Conservation (phyloP, 2,113 vertebrate species). For the Vulpes lagopus region DNA sequence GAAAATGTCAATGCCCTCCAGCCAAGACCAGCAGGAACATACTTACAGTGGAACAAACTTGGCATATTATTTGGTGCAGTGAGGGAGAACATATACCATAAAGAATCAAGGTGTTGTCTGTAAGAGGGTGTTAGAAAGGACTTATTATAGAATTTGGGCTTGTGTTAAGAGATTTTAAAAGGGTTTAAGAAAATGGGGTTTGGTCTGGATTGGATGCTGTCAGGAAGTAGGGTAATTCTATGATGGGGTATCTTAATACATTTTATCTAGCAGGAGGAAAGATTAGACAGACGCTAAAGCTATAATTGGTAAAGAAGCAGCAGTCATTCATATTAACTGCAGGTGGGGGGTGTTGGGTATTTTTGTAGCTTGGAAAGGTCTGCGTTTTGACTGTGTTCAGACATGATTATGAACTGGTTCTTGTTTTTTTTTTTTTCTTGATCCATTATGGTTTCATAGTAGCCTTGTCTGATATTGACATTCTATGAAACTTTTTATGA, state of each 20-base stretch:
- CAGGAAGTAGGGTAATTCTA: slow-evolving; percentile 35
- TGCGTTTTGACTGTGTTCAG: slow-evolving; percentile 1
- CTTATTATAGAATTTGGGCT: not conserved
- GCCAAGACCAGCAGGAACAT: not conserved
- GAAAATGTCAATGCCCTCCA: not conserved
- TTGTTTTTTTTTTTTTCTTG: slow-evolving; percentile 46
- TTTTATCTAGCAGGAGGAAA: slow-evolving; percentile 31
- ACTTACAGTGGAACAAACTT: not conserved
- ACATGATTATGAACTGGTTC: not conserved
- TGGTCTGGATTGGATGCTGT: slow-evolving; percentile 11
- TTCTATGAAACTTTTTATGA: not conserved
- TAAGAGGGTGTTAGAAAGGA: slow-evolving; percentile 35
- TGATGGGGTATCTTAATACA: slow-evolving; percentile 2
- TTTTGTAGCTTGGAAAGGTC: slow-evolving; percentile 23
- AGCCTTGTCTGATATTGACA: not conserved
- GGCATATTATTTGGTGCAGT: not conserved
- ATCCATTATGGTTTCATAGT: not conserved
- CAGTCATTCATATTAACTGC: not conserved
- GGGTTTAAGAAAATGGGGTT: slow-evolving; percentile 36
- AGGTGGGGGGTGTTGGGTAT: not conserved
- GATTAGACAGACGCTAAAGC: not conserved
- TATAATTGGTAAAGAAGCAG: slow-evolving; percentile 16
- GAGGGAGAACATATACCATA: not conserved
- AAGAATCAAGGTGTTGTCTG: not conserved
- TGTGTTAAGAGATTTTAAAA: slow-evolving; percentile 47